phyloP scores from a whole-genome alignment of 2,888 invertebrate genomes.

The Himalopsyche anomala region DNA sequence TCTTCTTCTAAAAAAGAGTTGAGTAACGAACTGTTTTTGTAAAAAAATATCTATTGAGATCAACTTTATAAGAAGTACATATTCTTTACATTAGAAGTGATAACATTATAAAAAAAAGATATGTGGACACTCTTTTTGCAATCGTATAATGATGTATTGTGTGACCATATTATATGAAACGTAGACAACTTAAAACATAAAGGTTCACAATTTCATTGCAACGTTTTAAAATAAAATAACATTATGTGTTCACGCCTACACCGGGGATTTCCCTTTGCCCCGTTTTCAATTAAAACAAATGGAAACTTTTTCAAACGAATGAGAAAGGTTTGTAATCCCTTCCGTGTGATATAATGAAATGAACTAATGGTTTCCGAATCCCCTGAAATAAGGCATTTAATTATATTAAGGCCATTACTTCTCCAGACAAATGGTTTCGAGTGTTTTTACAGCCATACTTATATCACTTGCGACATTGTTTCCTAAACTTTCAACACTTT shows the following conservation, averaged over 20 bases:
- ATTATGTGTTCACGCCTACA: constrained; percentile 4
- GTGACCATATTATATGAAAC: not conserved
- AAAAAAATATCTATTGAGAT: no score
- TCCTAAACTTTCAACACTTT: not conserved
- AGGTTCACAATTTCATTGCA: not conserved
- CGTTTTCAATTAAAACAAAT: constrained; percentile 34
- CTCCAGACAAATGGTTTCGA: constrained; percentile 51
- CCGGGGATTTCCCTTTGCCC: constrained; percentile 9
- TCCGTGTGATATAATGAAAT: constrained; percentile 52
- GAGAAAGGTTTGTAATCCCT: constrained; percentile 53
- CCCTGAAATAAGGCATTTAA: constrained; percentile 56
- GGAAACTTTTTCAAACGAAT: constrained; percentile 31
- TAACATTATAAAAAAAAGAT: not conserved
- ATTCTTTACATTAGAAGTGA: not conserved
- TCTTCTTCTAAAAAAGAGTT: no score
- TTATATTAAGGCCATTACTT: constrained; percentile 56
- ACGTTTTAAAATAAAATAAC: constrained; percentile 12
- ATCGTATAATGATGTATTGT: not conserved
- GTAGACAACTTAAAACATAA: not conserved
- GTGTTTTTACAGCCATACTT: constrained; percentile 45
- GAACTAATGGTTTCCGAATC: constrained; percentile 53
- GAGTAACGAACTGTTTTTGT: no score
- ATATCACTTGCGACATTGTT: constrained; percentile 14
- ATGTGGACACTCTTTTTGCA: not conserved
- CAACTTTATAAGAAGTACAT: no score